Evolutionary conservation across 2,888 invertebrate genomes (phyloP).

Genomic region (Athrips mouffetella): DNA sequence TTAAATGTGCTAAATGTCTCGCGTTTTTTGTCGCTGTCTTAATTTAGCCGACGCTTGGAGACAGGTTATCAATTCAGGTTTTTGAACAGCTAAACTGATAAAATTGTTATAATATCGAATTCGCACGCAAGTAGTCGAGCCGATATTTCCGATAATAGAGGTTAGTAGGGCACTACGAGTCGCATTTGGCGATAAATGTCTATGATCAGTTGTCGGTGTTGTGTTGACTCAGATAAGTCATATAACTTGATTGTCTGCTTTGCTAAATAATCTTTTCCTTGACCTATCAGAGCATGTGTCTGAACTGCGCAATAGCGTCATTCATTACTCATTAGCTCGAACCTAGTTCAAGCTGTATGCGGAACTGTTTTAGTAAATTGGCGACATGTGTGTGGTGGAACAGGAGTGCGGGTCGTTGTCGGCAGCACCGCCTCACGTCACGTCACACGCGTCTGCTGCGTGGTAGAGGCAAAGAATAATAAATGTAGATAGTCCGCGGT

Average conservation of each 20-base stretch:
- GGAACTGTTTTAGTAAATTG: too few relatives aligned
- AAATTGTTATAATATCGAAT: background rate
- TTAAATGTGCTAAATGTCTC: too few relatives aligned
- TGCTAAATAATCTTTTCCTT: slow-evolving; percentile 45
- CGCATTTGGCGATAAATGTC: slow-evolving; percentile 23
- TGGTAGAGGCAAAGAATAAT: slow-evolving; percentile 23
- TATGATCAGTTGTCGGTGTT: slow-evolving; percentile 16
- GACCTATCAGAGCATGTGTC: slow-evolving; percentile 50
- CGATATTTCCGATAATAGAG: slow-evolving; percentile 16
- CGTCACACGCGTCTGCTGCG: slow-evolving; percentile 38
- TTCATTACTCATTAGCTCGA: too few relatives aligned
- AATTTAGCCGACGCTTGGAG: background rate
- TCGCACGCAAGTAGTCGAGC: slow-evolving; percentile 7
- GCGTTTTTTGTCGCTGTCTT: background rate
- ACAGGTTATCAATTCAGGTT: background rate
- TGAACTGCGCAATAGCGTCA: slow-evolving; percentile 46
- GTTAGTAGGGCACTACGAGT: slow-evolving; percentile 19
- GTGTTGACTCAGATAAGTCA: slow-evolving; percentile 37
- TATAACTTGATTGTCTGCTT: slow-evolving; percentile 34
- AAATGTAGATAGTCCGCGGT: too few relatives aligned
- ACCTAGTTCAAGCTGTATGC: too few relatives aligned
- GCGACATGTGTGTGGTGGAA: too few relatives aligned
- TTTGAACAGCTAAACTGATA: slow-evolving; percentile 2
- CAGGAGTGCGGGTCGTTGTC: too few relatives aligned
- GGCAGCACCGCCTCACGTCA: too few relatives aligned